phyloP scores from a whole-genome alignment of 1,140 invertebrate species.

The Amyelois transitella region DNA sequence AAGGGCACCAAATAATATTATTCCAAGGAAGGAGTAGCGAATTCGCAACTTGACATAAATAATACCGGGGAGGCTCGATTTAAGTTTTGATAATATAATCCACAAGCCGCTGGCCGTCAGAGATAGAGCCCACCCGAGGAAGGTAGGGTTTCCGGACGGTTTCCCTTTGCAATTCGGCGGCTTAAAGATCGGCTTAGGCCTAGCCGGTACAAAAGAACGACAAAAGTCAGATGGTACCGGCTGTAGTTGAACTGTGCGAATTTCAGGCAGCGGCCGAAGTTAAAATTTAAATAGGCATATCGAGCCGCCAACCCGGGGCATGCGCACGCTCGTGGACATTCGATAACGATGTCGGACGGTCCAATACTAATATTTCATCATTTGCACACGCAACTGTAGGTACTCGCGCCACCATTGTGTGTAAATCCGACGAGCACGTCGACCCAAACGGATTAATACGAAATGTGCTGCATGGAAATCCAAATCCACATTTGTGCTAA shows the following conservation, averaged over 20 bases:
- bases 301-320: conserved; percentile 11
- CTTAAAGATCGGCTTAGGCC: conserved; percentile 27
- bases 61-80: conserved; percentile 26
- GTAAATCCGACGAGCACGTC: conserved; percentile 46
- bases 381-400: conserved; percentile 43
- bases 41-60: not conserved
- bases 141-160: conserved; percentile 24
- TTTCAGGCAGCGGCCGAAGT: conserved; percentile 19
- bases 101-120: conserved; percentile 35
- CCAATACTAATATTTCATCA: conserved; percentile 46
- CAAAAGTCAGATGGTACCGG: not conserved
- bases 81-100: conserved; percentile 55
- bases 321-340: conserved; percentile 23
- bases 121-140: conserved; percentile 38
- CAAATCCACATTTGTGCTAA: conserved; percentile 13
- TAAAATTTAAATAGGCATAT: conserved; percentile 30
- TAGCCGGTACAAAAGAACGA: conserved; percentile 26
- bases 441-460: conserved; percentile 42
- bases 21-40: not conserved
- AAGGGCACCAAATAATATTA: not conserved
- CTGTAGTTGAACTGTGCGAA: conserved; percentile 2
- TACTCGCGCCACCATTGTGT: conserved; percentile 41
- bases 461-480: conserved; percentile 30
- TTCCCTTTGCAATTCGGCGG: conserved; percentile 27
- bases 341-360: conserved; percentile 26